Evolutionary conservation across 2,113 vertebrate species (phyloP).

Genomic region (Malurus melanocephalus): DNA sequence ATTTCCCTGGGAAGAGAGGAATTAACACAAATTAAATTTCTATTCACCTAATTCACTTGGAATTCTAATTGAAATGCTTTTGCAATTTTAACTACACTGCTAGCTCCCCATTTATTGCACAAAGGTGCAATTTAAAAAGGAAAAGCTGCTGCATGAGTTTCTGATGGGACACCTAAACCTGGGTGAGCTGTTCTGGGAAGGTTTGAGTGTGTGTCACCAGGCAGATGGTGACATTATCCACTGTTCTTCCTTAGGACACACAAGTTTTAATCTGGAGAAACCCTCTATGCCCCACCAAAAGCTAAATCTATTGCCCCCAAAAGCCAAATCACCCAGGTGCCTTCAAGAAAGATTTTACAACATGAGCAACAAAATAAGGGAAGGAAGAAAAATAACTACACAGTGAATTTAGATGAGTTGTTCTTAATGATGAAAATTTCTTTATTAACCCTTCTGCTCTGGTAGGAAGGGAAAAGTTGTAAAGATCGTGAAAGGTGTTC

Average conservation of each 20-base stretch:
- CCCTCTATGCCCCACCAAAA: not conserved
- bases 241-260: not conserved
- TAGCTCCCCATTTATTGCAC: not conserved
- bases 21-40: constrained; percentile 18
- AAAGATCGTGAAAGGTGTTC: not conserved
- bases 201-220: not conserved
- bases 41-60: not conserved
- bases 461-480: not conserved
- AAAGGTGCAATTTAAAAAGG: not conserved
- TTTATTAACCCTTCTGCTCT: not conserved
- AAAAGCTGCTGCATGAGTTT: not conserved
- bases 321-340: not conserved
- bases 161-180: not conserved
- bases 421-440: not conserved
- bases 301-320: not conserved
- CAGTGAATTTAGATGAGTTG: not conserved
- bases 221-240: not conserved
- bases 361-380: not conserved
- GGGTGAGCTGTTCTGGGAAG: not conserved
- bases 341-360: not conserved
- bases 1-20: not conserved
- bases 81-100: constrained; percentile 30
- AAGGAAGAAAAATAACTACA: not conserved
- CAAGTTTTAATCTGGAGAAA: not conserved
- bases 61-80: constrained; percentile 3